Evolutionary conservation across 2,797 vertebrate species (phyloP), one percentile per base, ranked within the genome.

Genomic region (Sebastes nivosus): DNA sequence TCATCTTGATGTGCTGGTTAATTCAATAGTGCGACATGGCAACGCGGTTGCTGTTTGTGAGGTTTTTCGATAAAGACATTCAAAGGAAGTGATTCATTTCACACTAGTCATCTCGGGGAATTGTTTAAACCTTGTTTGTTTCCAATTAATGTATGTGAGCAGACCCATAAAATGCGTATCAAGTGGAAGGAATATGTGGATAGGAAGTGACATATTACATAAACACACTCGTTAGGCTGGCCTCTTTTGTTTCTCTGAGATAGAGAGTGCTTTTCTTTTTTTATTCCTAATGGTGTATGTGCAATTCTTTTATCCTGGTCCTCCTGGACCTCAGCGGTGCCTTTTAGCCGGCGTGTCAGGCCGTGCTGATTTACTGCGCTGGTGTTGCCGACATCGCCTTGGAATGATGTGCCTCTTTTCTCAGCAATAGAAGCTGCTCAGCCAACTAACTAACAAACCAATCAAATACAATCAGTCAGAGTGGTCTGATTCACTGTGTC

Each of bases 381-480:
- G 61, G 25, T 55, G 54, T 54, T 70, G 75, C 36, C 20, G 63
- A 67, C 77, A 58, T 71, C 29, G 64, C 29, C 67, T 75, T 66
- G 64, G 66, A 80, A 36, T 61, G 70, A 72, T 74, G 57, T 55
- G 67, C 42, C 67, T 85, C 67, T 77, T 74, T 84, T 83, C 24
- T 81, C 81, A 70, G 69, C 67, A 81, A 58, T 6, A 70, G 57
- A 80, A 59, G 63, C 66, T 5, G 27, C 79, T 69, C 75, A 65
- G 77, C 68, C 82, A 77, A 79, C 77, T 70, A 66, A 82, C 89
- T 65, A 81, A 87, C 74, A 77, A 82, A 84, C 60, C 75, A 81
- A 78, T 88, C 77, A 74, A 79, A 86, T 61, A 61, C 74, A 88
- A 81, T 84, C 72, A 86, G 75, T 67, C 67, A 59, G 66, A 77